Base-by-base conservation (phyloP, 2,113 vertebrate genomes). In the Spilogale gracilis region DNA sequence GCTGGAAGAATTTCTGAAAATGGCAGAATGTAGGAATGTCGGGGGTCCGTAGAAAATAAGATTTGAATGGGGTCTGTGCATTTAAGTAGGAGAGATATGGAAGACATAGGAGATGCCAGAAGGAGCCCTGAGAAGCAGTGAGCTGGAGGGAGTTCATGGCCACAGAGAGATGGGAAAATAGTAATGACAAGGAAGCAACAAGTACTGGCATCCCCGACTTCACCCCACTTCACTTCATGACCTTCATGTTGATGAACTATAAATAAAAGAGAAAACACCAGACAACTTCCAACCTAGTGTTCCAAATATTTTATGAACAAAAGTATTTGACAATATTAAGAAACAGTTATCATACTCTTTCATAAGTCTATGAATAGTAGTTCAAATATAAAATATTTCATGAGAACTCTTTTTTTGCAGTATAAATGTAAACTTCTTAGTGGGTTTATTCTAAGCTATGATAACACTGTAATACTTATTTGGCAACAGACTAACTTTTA, bases 351-450 rank as follows among this genome's bases (percentile, higher is more conserved):
- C 20, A 27, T 11, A 50, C 12, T 38, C 5, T 87, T 21, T 63
- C 54, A 43, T 48, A 32, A 61, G 48, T 82, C 73, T 48, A 38
- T 82, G 50, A 45, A 11, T 10, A 52, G n/a, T 20, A 30, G 12
- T 56, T 83, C 16, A 38, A 90, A 60, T 27, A 30, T 14, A 56
- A 90, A 56, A 79, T 11, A 95, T n/a, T 94, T 56, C 56, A 6
- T 86, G 82, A 92, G 32, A 90, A 43, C 52, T 25, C 10, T 27
- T 90, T 63, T 80, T 38, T 61, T 8, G 12, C 30, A 71, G 61
- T 27, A 76, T 21, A 89, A 94, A 95, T 89, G 48, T 30, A 50
- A 81, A 60, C 67, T 74, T 87, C 67, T 56, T 48, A 21, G 94
- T n/a, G 20, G 67, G 48, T 38, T 52, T 76, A 12, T 10, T 61